A percentile compares a stretch with the other conserved stretches of the same genome.
Evolutionary conservation across 92 coral and sea anemone genomes (phyloP).

Genomic region (Actinernus sp.): DNA sequence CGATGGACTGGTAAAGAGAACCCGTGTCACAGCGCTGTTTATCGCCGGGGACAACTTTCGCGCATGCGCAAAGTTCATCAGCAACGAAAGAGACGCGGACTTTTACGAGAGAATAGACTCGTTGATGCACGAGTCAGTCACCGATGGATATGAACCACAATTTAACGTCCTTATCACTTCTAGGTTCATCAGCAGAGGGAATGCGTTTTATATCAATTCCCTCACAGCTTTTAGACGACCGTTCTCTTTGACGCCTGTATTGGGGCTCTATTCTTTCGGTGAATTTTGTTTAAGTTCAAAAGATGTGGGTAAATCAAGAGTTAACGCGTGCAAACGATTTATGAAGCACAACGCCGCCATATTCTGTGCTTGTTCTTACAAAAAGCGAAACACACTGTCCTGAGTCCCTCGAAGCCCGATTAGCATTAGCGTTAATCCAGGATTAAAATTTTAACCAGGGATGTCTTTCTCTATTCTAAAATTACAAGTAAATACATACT

Average conservation of each 20-base stretch:
- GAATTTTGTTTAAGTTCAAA: conserved; percentile 86
- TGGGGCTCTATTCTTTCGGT: conserved; percentile 94
- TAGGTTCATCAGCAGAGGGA: conserved; percentile 93
- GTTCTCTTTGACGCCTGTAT: conserved; percentile 61
- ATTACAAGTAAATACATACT: too few species aligned
- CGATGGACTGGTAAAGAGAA: conserved; percentile 90
- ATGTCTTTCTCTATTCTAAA: too few species aligned
- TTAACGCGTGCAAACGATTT: conserved; percentile 75
- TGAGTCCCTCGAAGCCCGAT: too few species aligned
- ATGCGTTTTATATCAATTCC: conserved; percentile 90
- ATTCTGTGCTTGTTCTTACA: conserved; percentile 84
- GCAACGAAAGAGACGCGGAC: conserved; percentile 68
- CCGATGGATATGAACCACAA: conserved; percentile 69
- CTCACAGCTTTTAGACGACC: conserved; percentile 85
- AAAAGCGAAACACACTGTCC: too few species aligned
- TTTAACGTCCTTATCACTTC: conserved; percentile 87
- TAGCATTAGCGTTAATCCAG: too few species aligned
- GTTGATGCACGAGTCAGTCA: conserved; percentile 64
- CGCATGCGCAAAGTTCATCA: conserved; percentile 91
- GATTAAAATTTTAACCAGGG: too few species aligned
- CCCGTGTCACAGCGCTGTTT: conserved; percentile 83
- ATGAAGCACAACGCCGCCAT: conserved; percentile 92
- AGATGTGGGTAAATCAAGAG: conserved; percentile 67
- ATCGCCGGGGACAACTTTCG: conserved; percentile 83
- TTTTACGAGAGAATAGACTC: conserved; percentile 84